A percentile compares a stretch with the other conserved stretches of the same genome.
phyloP scores from a whole-genome alignment of 2,797 vertebrate species.

The Adelosebastes latens region DNA sequence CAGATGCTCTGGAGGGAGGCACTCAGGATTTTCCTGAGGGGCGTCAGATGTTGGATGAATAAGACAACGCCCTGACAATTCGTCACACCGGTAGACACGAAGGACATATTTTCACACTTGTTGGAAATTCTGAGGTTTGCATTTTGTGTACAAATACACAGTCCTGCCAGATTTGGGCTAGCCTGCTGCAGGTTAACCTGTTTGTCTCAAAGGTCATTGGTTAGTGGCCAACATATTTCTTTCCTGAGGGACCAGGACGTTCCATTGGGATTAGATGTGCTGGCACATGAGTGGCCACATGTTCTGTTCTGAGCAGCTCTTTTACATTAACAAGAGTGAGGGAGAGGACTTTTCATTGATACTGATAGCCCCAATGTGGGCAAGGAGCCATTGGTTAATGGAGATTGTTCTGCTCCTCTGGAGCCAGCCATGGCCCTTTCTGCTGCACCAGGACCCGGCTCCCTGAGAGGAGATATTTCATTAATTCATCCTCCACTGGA shows the following conservation, averaged over 20 bases:
- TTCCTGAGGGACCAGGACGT: neutral
- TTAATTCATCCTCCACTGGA: slow-evolving; percentile 47
- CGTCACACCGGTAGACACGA: neutral
- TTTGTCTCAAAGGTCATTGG: neutral
- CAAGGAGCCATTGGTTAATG: slow-evolving; percentile 61
- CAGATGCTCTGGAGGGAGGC: neutral
- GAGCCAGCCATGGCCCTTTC: slow-evolving; percentile 10
- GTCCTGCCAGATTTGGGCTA: neutral
- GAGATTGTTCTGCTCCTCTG: slow-evolving; percentile 58
- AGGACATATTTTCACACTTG: neutral
- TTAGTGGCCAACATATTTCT: neutral
- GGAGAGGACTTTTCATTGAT: slow-evolving; percentile 38
- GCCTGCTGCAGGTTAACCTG: neutral
- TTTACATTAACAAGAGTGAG: slow-evolving; percentile 14
- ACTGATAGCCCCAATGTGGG: slow-evolving; percentile 45
- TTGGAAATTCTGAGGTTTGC: neutral
- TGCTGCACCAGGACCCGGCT: slow-evolving; percentile 4
- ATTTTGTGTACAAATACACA: neutral
- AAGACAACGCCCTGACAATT: neutral
- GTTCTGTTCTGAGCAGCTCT: neutral
- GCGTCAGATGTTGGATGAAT: neutral
- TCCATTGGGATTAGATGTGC: neutral
- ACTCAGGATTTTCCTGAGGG: neutral
- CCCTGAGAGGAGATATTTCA: slow-evolving; percentile 49
- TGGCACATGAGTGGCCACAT: neutral